Evolutionary conservation across 2,797 vertebrate genomes (phyloP).

Genomic region (Amblyraja radiata): DNA sequence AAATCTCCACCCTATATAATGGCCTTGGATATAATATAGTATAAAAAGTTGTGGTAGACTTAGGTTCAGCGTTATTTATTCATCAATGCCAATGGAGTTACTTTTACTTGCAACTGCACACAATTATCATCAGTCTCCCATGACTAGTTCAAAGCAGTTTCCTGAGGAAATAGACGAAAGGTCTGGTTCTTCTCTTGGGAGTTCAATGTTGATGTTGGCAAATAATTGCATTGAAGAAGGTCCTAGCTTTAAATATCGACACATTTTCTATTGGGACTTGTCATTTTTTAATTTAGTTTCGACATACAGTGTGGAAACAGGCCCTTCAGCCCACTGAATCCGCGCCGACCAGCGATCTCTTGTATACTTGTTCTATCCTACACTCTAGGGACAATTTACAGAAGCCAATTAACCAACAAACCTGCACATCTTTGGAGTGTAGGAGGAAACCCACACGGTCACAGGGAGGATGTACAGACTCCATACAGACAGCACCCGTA

Average conservation of each 20-base stretch:
- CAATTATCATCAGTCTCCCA: not conserved
- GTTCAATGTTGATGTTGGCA: not conserved
- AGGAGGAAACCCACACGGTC: too few relatives aligned
- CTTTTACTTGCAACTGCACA: not conserved
- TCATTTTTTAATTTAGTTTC: too few relatives aligned
- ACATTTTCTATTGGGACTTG: too few relatives aligned
- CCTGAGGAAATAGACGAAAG: not conserved
- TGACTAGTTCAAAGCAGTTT: not conserved
- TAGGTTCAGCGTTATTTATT: not conserved
- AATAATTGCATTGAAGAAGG: not conserved
- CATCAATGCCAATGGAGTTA: not conserved
- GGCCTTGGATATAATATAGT: not conserved
- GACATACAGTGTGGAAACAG: too few relatives aligned
- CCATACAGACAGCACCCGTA: too few relatives aligned
- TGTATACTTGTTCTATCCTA: too few relatives aligned
- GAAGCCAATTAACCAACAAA: too few relatives aligned
- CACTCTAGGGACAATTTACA: too few relatives aligned
- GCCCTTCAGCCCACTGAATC: too few relatives aligned
- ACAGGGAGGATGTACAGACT: too few relatives aligned
- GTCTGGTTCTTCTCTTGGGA: not conserved
- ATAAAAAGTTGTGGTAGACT: not conserved
- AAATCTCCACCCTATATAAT: not conserved
- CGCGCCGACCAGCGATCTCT: too few relatives aligned
- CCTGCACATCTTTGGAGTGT: too few relatives aligned
- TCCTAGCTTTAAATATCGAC: not conserved